These are phyloP conservation scores for Sesia bembeciformis DNA, from an alignment of 2,888 invertebrate genomes.

Conservation along the genomic window DNA sequence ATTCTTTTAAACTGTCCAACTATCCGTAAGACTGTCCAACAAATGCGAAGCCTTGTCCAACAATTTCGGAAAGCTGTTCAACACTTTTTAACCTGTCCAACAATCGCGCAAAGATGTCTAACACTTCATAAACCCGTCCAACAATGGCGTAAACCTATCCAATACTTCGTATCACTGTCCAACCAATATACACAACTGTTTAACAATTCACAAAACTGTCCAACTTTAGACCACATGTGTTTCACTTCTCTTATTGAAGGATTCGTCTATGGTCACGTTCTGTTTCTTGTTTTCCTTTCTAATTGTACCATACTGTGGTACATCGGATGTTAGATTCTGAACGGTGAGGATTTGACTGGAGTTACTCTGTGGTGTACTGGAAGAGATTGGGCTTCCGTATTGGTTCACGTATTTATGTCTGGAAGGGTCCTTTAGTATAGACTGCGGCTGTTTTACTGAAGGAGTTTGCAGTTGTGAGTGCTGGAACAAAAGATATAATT, in stretches of 20 bases:
- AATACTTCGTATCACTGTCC: background rate
- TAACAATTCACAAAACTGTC: too few species aligned
- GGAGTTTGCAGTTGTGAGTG: slow-evolving; percentile 50
- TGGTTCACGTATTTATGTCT: slow-evolving; percentile 73
- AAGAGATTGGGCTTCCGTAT: slow-evolving; percentile 61
- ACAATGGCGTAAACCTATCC: background rate
- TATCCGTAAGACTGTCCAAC: background rate
- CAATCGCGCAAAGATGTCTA: background rate
- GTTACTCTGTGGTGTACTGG: slow-evolving; percentile 57
- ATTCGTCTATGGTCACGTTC: slow-evolving; percentile 67
- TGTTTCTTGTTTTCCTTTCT: slow-evolving; percentile 68
- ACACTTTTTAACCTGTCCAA: background rate
- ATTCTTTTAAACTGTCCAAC: background rate
- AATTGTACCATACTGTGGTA: slow-evolving; percentile 70
- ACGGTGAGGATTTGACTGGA: slow-evolving; percentile 76
- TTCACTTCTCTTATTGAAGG: slow-evolving; percentile 58
- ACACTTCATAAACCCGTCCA: background rate
- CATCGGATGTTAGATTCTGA: slow-evolving; percentile 66
- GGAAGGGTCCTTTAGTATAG: slow-evolving; percentile 77
- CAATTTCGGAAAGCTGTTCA: background rate
- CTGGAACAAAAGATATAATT: slow-evolving; percentile 20
- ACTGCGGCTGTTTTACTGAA: slow-evolving; percentile 72
- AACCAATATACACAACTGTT: too few species aligned
- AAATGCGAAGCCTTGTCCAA: background rate
- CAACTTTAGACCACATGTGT: slow-evolving; percentile 50